A percentile compares a stretch with the other conserved stretches of the same genome.
Conservation (phyloP, 1,140 invertebrate species). For the Drosophila quadrilineata region DNA sequence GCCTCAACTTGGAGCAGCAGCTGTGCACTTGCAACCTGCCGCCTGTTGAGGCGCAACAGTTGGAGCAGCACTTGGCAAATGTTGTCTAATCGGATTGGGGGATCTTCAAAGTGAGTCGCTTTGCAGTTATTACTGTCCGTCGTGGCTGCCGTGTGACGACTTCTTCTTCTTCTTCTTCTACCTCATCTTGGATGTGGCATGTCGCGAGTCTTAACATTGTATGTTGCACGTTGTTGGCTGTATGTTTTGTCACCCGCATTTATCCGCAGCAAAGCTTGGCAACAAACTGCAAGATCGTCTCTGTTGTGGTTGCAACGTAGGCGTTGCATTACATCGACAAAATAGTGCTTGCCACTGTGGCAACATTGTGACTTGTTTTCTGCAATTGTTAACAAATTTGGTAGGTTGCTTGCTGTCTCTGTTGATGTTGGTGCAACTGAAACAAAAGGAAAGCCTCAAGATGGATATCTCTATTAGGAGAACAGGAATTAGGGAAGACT, state of each 20-base stretch:
- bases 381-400: constrained; percentile 34
- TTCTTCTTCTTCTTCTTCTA: constrained; percentile 4
- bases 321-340: constrained; percentile 16
- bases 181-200: too few species aligned
- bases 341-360: too few species aligned
- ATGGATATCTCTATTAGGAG: constrained; percentile 32
- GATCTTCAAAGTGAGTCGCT: too few species aligned
- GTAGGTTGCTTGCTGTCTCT: constrained; percentile 2
- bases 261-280: constrained; percentile 4
- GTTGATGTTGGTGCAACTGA: neutral
- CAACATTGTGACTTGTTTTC: constrained; percentile 18
- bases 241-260: constrained; percentile 34
- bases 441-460: neutral
- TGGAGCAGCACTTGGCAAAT: constrained; percentile 15
- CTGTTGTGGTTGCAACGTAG: too few species aligned
- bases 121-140: too few species aligned
- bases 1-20: neutral
- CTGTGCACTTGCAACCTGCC: too few species aligned
- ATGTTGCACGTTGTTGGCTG: neutral
- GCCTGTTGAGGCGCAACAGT: too few species aligned
- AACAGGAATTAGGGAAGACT: too few species aligned
- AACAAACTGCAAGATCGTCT: constrained; percentile 34
- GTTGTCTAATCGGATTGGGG: constrained; percentile 18
- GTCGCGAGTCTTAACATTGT: neutral
- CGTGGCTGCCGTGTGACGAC: constrained; percentile 1